Conservation (phyloP, 2,797 vertebrate species). For the Yasuhikotakia modesta region DNA sequence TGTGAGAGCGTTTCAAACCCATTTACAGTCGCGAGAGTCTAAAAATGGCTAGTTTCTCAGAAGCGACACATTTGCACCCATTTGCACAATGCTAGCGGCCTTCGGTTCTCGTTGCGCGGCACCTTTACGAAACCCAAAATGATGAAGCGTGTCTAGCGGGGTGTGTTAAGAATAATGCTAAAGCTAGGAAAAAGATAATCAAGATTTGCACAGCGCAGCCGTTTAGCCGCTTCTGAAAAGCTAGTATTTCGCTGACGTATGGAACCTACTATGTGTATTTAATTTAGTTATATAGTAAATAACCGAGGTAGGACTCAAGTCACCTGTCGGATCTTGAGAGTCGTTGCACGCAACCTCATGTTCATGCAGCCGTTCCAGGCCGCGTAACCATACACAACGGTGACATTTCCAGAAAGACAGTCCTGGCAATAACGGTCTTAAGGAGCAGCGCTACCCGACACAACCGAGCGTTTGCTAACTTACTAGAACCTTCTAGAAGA, state of each 20-base stretch:
- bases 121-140: constrained; percentile 19
- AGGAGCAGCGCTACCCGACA: constrained; percentile 44
- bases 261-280: constrained; percentile 17
- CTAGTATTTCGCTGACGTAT: constrained; percentile 7
- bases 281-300: constrained; percentile 18
- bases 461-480: constrained; percentile 49
- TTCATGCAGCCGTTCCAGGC: constrained; percentile 38
- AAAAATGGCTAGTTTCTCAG: constrained; percentile 17
- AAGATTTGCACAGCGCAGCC: constrained; percentile 14
- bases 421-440: constrained; percentile 57
- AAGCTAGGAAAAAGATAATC: constrained; percentile 32
- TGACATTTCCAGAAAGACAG: constrained; percentile 55
- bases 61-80: constrained; percentile 20
- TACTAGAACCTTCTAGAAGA: constrained; percentile 34
- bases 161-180: constrained; percentile 25
- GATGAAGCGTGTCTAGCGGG: neutral
- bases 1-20: constrained; percentile 19
- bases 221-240: constrained; percentile 2
- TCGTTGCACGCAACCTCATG: constrained; percentile 39
- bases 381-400: constrained; percentile 25
- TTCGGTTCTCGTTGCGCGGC: constrained; percentile 11
- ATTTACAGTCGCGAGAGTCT: neutral
- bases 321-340: too few species aligned
- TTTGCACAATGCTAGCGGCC: constrained; percentile 32
- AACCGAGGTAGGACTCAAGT: constrained; percentile 25